Base-by-base conservation (phyloP, 2,888 invertebrate species). In the Mycogona germanica region DNA sequence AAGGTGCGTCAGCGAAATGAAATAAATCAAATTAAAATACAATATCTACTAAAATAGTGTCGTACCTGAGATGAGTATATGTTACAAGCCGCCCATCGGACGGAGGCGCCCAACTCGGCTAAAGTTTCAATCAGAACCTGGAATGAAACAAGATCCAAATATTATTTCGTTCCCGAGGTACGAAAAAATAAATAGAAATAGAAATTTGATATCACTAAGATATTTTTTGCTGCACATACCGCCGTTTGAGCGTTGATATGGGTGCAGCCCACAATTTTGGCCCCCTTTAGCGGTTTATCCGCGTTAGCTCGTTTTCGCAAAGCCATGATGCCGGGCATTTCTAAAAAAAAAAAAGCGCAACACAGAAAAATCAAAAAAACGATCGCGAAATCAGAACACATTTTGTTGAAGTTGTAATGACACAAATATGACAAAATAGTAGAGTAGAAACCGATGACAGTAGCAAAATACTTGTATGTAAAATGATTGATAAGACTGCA, bases 211-310 rank as follows among this genome's bases (percentile, higher is more conserved):
- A 12, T 41, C 17, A n/a, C 12, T n/a, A 9, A 41, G 35, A 41
- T 17, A 41, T 41, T 14, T 41, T 41, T n/a, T n/a, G 7, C 12
- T 41, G 25, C 21, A 30, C 29, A 29, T 65, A 76, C 96, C 4
- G 96, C 97, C 0, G 95, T 96, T 73, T 97, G 97, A 40, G 96
- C 96, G 71, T 95, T 97, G 65, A 97, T 93, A 73, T 97, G 97
- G 48, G 95, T 96, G 71, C 96, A 97, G 30, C 95, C 96, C 48
- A 96, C 92, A 60, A 92, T 87, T 76, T 88, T 91, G 12, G 96
- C 96, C 68, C 93, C 92, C 68, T 87, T 87, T 62, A 97, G 70
- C 0, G 96, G 96, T 64, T 92, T 93, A 66, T 96, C 95, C 53
- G 93, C 91, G 51, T 82, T 79, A 1, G 95, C 95, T 58, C 95